These are phyloP conservation scores for Tetheella fluctuosa DNA, from an alignment of 2,888 invertebrate genomes.

Conservation along the genomic window DNA sequence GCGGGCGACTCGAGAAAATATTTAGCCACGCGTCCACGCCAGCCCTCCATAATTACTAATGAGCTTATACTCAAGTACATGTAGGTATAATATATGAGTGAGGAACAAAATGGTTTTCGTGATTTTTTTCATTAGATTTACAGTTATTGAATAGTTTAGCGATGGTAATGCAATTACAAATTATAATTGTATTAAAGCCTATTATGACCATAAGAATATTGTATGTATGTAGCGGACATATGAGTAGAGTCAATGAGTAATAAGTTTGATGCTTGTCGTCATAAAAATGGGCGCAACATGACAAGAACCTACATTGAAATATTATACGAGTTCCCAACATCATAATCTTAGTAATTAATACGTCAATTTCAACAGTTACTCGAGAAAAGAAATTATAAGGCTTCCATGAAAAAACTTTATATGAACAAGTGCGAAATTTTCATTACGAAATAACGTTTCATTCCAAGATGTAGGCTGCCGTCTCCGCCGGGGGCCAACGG, in stretches of 20 bases:
- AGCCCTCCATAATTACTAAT: conserved; percentile 79
- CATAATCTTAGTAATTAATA: too few relatives aligned
- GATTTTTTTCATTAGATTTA: background rate
- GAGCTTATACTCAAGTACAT: conserved; percentile 65
- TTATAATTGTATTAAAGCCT: too few relatives aligned
- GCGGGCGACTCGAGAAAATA: conserved; percentile 70
- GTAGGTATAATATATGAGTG: conserved; percentile 15
- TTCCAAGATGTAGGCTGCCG: conserved; percentile 50
- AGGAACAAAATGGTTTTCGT: background rate
- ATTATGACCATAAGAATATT: too few relatives aligned
- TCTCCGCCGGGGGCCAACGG: conserved; percentile 52
- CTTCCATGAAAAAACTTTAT: background rate
- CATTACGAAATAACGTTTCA: conserved; percentile 50
- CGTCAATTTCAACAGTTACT: background rate
- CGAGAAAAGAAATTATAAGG: background rate
- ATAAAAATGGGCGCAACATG: too few relatives aligned
- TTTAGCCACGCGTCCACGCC: conserved; percentile 74
- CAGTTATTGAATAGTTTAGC: background rate
- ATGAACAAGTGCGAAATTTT: conserved; percentile 30
- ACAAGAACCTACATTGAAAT: too few relatives aligned
- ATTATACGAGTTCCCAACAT: too few relatives aligned
- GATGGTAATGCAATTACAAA: background rate
- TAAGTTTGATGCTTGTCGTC: too few relatives aligned
- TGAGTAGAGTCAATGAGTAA: too few relatives aligned
- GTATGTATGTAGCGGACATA: too few relatives aligned